phyloP scores from a whole-genome alignment of 1,140 invertebrate genomes.

The Latrodectus geometricus region DNA sequence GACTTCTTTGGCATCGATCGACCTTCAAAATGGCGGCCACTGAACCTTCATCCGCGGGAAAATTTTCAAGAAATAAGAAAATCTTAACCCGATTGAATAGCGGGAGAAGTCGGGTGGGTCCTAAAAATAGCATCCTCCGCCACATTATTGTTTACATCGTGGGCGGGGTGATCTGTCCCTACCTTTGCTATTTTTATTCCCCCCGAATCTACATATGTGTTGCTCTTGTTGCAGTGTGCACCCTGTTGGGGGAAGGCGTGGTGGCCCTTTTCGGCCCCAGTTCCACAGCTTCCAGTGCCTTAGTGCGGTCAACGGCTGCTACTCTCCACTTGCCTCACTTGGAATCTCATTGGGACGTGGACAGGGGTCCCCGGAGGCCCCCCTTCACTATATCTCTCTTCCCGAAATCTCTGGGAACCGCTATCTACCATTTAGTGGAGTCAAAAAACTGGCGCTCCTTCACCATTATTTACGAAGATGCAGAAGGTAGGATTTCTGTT shows the following conservation, averaged over 20 bases:
- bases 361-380: constrained; percentile 75
- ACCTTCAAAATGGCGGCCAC: too few relatives aligned
- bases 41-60: too few relatives aligned
- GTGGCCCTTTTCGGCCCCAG: constrained; percentile 95
- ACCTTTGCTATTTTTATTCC: constrained; percentile 32
- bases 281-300: constrained; percentile 86
- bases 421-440: constrained; percentile 88
- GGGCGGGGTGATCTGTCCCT: constrained; percentile 15
- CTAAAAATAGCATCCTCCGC: constrained; percentile 25
- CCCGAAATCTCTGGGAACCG: constrained; percentile 88
- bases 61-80: too few relatives aligned
- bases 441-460: constrained; percentile 92
- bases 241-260: constrained; percentile 85
- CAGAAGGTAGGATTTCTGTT: constrained; percentile 76
- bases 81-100: neutral
- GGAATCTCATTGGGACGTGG: constrained; percentile 74
- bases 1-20: too few relatives aligned
- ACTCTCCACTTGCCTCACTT: constrained; percentile 95
- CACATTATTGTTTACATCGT: constrained; percentile 39
- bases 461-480: constrained; percentile 94
- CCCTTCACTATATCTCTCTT: constrained; percentile 91
- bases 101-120: neutral
- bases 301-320: constrained; percentile 95
- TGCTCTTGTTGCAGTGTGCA: constrained; percentile 82
- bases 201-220: neutral